phyloP scores from a whole-genome alignment of 92 coral and sea anemone genomes.

The Epizoanthus stellaris region DNA sequence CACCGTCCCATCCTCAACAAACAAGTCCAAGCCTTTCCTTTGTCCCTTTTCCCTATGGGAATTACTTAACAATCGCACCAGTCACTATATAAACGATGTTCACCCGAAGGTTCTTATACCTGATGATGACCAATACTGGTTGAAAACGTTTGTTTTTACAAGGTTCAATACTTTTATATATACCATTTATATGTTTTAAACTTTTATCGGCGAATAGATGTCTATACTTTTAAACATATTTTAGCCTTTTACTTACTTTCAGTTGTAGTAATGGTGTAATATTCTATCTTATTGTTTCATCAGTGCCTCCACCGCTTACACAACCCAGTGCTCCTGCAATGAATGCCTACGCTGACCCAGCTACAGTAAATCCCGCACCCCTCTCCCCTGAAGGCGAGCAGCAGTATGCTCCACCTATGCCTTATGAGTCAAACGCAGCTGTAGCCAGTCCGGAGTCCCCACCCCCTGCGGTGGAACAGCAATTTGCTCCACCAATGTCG shows the following conservation, averaged over 20 bases:
- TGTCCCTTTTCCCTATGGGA: no score
- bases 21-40: no score
- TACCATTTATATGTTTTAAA: no score
- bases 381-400: slow-evolving; percentile 7
- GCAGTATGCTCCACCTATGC: background rate
- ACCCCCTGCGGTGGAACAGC: slow-evolving; percentile 21
- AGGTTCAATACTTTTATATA: no score
- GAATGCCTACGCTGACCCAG: slow-evolving; percentile 42
- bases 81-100: no score
- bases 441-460: slow-evolving; percentile 20
- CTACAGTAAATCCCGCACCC: background rate
- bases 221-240: background rate
- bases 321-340: background rate
- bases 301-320: slow-evolving; percentile 32
- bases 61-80: no score
- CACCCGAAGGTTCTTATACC: no score
- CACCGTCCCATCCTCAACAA: no score
- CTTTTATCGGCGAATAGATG: no score
- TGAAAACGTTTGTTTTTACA: no score
- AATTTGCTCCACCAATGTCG: slow-evolving; percentile 1
- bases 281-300: background rate
- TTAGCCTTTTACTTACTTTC: background rate
- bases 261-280: background rate
- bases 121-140: no score
- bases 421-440: slow-evolving; percentile 13